Base-by-base conservation (phyloP, 1,140 invertebrate species). In the Diorhabda carinulata region DNA sequence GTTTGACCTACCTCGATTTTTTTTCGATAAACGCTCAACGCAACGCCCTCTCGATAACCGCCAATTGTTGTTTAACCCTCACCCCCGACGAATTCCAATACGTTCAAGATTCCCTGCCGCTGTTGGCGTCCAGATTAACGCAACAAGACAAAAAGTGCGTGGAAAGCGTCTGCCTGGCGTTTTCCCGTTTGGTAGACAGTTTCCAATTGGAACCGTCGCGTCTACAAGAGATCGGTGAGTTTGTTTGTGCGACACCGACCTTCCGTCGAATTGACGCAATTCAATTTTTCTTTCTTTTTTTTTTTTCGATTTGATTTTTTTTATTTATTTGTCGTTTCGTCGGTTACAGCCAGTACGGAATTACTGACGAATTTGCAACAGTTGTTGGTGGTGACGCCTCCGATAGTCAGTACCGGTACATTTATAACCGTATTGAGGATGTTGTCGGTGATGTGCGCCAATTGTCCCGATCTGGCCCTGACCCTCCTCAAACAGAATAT, bases 111-210 rank as follows among this genome's bases (percentile, higher is more conserved):
- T 97, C 94, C 60, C 83, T 99, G 59, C 87, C 93, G 3, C 83
- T 97, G 60, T 83, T 99, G 5, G 95, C 95, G 43, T 90, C 89
- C 62, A 81, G 95, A 79, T 83, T 98, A 2, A 92, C 92, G 2
- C 95, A 97, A 82, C 94, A 96, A 80, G 98, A 99, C 82, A 98
- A 98, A 80, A 98, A 98, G 77, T 97, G 95, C 73, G 94, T 98
- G 9, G 98, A 99, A 79, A 96, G 94, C 79, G 95, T 98, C 4
- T 99, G 97, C 77, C 87, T 96, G 64, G 96, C 97, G 40, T 98
- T 99, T 83, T 94, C 93, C 72, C 88, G 98, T 10, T 84, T 99
- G 6, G 96, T 99, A 1, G 98, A 99, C 76, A 97, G 96, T 81
- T 97, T 97, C 81, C 96, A 98, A 79, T 88, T 92, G 76, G 96